Base-by-base conservation (phyloP, 2,888 invertebrate species). In the Leptopilina drosophilae region DNA sequence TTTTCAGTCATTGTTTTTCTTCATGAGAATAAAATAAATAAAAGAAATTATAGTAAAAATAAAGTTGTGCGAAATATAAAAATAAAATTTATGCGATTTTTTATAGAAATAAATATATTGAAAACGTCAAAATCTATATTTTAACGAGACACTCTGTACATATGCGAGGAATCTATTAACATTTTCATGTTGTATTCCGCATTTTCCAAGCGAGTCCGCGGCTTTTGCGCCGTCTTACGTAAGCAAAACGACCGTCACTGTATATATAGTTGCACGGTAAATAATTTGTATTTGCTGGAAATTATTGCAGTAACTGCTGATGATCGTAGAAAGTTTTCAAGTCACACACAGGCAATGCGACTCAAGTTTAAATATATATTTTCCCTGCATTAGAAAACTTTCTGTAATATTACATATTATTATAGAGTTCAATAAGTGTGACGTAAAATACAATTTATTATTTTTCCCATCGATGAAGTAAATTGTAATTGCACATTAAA, bases 71-170 rank as follows among this genome's bases (percentile, higher is more conserved):
- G 20, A 20, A 20, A 20, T 1, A 20, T 20, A 20, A 20, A 20
- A 20, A 20, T 20, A 20, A 20, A 20, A 0, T 20, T 9, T 46
- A 46, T 11, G 7, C 46, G 33, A 33, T 33, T 33, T 33, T 33
- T 33, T 33, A 33, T 33, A 3, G 3, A 33, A 33, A 33, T 33
- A 33, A 33, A 33, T 33, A 33, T 33, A 42, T 42, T 15, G n/a
- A n/a, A 56, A 73, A 73, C 73, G 73, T 73, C 40, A 73, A 73
- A 73, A 73, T 73, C 11, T n/a, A n/a, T n/a, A n/a, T 73, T 73
- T 59, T 73, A 56, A 73, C 56, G 73, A 56, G 56, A 73, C 73
- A 59, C 56, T 33, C 53, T 73, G 56, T 15, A 73, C 56, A 73
- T 33, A 33, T 56, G 40, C 56, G 33, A 59, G 56, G 73, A 73